phyloP scores from a whole-genome alignment of 1,140 invertebrate species.

The Platyscapa corneri region DNA sequence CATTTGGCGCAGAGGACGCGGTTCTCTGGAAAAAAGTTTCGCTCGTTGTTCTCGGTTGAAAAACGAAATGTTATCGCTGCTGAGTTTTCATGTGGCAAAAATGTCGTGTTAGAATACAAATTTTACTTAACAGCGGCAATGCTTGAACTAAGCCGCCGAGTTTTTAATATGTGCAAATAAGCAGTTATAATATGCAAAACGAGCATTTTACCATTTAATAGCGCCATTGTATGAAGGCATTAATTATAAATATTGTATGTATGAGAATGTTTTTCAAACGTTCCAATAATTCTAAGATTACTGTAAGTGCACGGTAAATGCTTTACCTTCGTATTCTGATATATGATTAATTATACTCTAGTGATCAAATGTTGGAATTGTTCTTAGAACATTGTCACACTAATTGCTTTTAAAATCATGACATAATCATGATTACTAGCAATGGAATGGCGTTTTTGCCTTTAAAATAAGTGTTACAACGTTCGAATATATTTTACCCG shows the following conservation, averaged over 20 bases:
- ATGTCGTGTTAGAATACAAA: not conserved
- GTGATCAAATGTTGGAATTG: slow-evolving; percentile 20
- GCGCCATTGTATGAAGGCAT: not conserved
- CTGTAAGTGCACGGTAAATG: not conserved
- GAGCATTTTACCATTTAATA: slow-evolving; percentile 3
- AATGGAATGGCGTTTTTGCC: slow-evolving; percentile 14
- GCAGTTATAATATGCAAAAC: slow-evolving; percentile 3
- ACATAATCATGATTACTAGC: not conserved
- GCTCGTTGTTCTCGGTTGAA: not conserved
- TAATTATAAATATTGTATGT: slow-evolving; percentile 33
- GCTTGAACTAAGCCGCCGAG: not conserved
- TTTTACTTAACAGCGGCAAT: not conserved
- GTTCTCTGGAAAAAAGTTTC: not conserved
- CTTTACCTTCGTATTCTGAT: not conserved
- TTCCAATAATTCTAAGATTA: not conserved
- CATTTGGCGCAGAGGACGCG: slow-evolving; percentile 31
- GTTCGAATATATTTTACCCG: not conserved
- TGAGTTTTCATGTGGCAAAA: slow-evolving; percentile 1
- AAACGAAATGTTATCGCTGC: not conserved
- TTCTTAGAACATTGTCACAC: slow-evolving; percentile 47
- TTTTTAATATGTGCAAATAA: slow-evolving; percentile 9
- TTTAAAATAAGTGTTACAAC: slow-evolving; percentile 16
- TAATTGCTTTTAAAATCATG: slow-evolving; percentile 42
- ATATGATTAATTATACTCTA: not conserved
- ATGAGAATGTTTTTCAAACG: not conserved